Evolutionary conservation across 2,797 vertebrate genomes (phyloP).

Genomic region (Lepus townsendii): DNA sequence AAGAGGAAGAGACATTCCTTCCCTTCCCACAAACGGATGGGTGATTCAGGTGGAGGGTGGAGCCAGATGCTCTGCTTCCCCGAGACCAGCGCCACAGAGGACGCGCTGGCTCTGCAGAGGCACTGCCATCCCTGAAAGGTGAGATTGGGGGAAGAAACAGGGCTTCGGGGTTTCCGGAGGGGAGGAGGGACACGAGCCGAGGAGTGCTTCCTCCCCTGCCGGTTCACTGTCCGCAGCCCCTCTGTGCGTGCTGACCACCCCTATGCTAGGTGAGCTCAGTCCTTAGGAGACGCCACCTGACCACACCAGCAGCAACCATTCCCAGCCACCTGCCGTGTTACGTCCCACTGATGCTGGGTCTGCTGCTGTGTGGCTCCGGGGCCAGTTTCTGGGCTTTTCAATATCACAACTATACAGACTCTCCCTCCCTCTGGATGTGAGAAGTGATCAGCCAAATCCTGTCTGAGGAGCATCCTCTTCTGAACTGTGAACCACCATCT

Average conservation of each 20-base stretch:
- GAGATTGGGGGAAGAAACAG: neutral
- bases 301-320: no score
- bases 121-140: neutral
- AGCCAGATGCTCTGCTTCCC: slow-evolving; percentile 61
- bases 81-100: slow-evolving; percentile 26
- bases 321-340: neutral
- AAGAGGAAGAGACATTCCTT: neutral
- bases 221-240: neutral
- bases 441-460: neutral
- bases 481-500: neutral
- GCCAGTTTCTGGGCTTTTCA: neutral
- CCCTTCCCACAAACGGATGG: slow-evolving; percentile 62
- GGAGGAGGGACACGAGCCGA: neutral
- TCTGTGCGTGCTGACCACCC: neutral
- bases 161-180: neutral
- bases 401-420: neutral
- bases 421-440: neutral
- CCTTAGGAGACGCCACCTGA: accelerated
- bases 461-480: neutral
- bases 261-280: neutral
- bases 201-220: neutral
- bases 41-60: slow-evolving; percentile 62
- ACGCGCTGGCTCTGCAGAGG: slow-evolving; percentile 21
- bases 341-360: accelerated
- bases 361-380: neutral